Base-by-base conservation (phyloP, 2,797 vertebrate species). In the Distichodus sexfasciatus region DNA sequence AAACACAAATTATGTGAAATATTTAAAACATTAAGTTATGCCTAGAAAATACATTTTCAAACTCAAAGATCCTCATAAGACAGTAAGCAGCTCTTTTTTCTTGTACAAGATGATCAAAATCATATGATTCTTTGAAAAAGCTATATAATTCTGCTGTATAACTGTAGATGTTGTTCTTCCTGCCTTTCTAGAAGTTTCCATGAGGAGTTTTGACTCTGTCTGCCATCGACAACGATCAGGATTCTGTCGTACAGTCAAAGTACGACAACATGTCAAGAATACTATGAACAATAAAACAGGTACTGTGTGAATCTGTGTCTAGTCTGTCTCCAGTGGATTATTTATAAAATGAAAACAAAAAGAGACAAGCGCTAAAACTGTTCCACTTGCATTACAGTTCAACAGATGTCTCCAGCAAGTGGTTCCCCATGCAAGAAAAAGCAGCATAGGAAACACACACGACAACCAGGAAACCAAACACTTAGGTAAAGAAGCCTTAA, bases 221-320 rank as follows among this genome's bases (percentile, higher is more conserved):
- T n/a, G 87, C 86, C 17, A 81, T 88, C 15, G 88, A 90, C 77
- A 90, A 89, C 24, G 86, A 94, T 78, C 78, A 90, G 46, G 87
- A 93, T 55, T 89, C 88, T 1, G 85, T 87, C 78, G 75, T 55
- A 87, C 84, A 2, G 84, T 87, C 57, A 76, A 64, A 31, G 78
- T 89, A 64, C 79, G 77, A 28, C 66, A 73, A 44, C 82, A 89
- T 38, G 72, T 92, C 48, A 61, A 75, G 65, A 82, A 53, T 5
- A 75, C 76, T 14, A 28, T 77, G 3, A 24, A 51, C 55, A 64
- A 40, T 40, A 67, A 19, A 21, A 76, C 76, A 66, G 86, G 90
- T 90, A 70, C 11, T 29, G 40, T 60, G 58, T n/a, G 7, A 29
- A 2, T 35, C 12, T 47, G 12, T 70, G 14, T 11, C 50, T n/a